These are phyloP conservation scores for Mesopsocus fuscifrons DNA, from an alignment of 2,888 invertebrate genomes.

Conservation along the genomic window DNA sequence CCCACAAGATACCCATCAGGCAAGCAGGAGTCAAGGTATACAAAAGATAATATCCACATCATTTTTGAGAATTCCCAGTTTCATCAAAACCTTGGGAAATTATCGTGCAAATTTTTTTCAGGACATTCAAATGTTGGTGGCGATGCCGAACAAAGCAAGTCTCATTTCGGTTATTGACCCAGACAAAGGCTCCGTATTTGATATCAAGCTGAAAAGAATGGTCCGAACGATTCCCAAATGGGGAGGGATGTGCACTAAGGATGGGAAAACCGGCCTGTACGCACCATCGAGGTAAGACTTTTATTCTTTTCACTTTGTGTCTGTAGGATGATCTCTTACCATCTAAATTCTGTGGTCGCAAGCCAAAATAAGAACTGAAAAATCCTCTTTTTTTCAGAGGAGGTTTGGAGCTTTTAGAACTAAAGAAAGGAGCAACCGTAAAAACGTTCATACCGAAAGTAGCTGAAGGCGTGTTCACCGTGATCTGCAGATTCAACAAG, in stretches of 20 bases:
- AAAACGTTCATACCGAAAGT: conserved; percentile 84
- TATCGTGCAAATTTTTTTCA: too few species aligned
- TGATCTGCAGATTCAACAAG: conserved; percentile 84
- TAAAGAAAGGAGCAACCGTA: conserved; percentile 73
- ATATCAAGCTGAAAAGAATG: conserved; percentile 73
- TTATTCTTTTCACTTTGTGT: not conserved
- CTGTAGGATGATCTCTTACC: too few species aligned
- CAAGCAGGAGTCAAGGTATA: conserved; percentile 33
- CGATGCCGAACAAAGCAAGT: conserved; percentile 66
- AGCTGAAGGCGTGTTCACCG: conserved; percentile 93
- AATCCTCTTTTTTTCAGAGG: too few species aligned
- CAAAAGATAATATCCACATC: conserved; percentile 2
- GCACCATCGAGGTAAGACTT: conserved; percentile 51
- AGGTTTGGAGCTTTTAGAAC: conserved; percentile 78
- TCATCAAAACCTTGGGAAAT: too few species aligned
- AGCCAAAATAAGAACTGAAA: too few species aligned
- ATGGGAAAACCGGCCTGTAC: conserved; percentile 79
- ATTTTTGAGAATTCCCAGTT: not conserved
- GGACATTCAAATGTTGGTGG: conserved; percentile 55
- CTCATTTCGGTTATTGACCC: conserved; percentile 76
- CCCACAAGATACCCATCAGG: conserved; percentile 31
- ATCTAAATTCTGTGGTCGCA: too few species aligned
- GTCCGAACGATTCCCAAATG: conserved; percentile 77
- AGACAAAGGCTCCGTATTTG: conserved; percentile 79
- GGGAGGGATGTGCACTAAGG: conserved; percentile 75